Conservation (phyloP, 35 echinoderm and acorn worm genomes). For the Ptychodera flava region DNA sequence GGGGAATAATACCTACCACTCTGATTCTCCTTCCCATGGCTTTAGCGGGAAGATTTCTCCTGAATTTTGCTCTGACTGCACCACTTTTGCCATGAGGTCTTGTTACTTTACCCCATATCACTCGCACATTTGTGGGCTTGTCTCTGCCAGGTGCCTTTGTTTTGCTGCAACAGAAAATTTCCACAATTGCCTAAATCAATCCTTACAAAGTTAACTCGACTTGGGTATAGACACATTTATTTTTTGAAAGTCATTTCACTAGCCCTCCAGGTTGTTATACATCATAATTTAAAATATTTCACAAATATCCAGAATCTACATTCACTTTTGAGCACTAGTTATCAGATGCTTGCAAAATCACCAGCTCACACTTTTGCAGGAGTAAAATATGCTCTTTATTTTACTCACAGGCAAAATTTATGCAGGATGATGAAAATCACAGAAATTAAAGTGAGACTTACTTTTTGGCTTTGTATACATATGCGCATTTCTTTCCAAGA, state of each 20-base stretch:
- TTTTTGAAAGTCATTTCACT: no score
- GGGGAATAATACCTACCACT: conserved; percentile 88
- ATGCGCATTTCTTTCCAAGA: conserved; percentile 86
- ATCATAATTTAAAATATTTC: background rate
- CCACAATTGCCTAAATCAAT: no score
- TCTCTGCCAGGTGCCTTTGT: conserved; percentile 69
- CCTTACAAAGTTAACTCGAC: no score
- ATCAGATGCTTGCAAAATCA: no score
- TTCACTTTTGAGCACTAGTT: background rate
- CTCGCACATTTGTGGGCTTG: conserved; percentile 63
- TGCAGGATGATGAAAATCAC: no score
- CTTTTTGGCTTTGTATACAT: conserved; percentile 94
- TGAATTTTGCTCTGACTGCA: conserved; percentile 88
- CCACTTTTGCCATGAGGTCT: conserved; percentile 92
- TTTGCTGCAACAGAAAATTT: conserved; percentile 37
- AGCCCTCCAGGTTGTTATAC: no score
- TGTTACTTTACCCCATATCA: conserved; percentile 97
- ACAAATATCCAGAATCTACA: background rate
- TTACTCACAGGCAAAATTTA: no score
- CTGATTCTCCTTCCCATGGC: conserved; percentile 94
- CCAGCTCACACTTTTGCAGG: no score
- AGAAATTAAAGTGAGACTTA: no score
- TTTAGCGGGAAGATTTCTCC: conserved; percentile 81
- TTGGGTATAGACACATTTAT: no score
- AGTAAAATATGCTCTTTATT: no score